Conservation (phyloP, 2,113 vertebrate genomes). For the Peromyscus californicus region DNA sequence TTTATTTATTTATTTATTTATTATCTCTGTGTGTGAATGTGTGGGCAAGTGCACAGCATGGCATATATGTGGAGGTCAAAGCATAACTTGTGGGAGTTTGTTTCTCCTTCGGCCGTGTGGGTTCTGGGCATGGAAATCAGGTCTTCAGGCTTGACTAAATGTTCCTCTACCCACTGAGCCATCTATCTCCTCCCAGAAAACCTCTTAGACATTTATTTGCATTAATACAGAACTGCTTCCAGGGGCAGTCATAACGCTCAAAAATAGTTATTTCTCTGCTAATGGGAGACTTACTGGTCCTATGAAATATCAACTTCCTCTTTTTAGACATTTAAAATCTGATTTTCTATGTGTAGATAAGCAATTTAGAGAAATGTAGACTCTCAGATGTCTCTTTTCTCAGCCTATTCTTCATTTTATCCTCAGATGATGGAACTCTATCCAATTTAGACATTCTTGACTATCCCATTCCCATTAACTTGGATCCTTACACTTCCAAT, state of each 20-base stretch:
- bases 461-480: background rate
- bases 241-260: background rate
- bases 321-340: background rate
- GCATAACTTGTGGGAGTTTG: background rate
- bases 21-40: background rate
- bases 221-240: background rate
- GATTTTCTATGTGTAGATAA: constrained; percentile 28
- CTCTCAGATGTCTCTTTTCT: background rate
- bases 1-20: background rate
- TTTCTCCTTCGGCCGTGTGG: background rate
- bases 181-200: background rate
- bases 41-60: background rate
- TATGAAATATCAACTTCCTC: constrained; percentile 12
- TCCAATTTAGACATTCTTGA: background rate
- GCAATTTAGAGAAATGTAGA: background rate
- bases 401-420: background rate
- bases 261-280: background rate
- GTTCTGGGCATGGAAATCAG: background rate
- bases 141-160: background rate
- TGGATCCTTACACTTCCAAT: background rate
- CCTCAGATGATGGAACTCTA: background rate
- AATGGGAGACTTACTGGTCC: background rate
- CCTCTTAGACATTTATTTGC: background rate
- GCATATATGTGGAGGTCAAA: background rate
- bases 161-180: background rate